A percentile compares a stretch with the other conserved stretches of the same genome.
Conservation (phyloP, 2,797 vertebrate genomes). For the Adelosebastes latens region DNA sequence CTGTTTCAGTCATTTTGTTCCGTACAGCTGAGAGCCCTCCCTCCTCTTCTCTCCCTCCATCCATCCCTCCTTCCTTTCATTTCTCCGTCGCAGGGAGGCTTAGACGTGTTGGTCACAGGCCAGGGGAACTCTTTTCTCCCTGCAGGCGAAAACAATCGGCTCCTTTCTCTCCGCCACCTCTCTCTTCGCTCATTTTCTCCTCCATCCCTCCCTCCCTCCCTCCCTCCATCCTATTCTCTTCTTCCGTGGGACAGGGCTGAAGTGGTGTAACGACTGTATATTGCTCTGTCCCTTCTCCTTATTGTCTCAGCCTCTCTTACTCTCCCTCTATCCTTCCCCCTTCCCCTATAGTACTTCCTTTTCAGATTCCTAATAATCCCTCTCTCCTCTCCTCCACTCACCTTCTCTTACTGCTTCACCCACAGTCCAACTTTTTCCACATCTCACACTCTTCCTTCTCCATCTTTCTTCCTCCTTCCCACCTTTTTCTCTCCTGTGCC, state of each 20-base stretch:
- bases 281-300: background rate
- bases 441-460: background rate
- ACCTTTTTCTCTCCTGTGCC: background rate
- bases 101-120: constrained; percentile 71
- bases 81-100: constrained; percentile 57
- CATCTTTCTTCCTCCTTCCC: background rate
- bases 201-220: constrained; percentile 35
- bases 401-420: background rate
- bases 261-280: constrained; percentile 31
- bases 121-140: constrained; percentile 72
- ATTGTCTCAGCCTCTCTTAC: background rate
- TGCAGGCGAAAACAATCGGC: constrained; percentile 74
- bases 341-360: background rate
- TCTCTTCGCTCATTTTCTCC: constrained; percentile 52
- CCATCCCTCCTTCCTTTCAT: constrained; percentile 50
- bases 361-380: background rate
- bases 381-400: background rate
- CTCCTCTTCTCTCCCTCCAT: constrained; percentile 28
- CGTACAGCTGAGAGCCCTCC: constrained; percentile 28
- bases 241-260: constrained; percentile 37
- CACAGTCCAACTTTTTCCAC: background rate
- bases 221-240: constrained; percentile 32
- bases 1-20: constrained; percentile 54
- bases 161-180: constrained; percentile 66
- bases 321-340: background rate